phyloP scores from a whole-genome alignment of 2,113 vertebrate genomes.

The Dromaius novaehollandiae region DNA sequence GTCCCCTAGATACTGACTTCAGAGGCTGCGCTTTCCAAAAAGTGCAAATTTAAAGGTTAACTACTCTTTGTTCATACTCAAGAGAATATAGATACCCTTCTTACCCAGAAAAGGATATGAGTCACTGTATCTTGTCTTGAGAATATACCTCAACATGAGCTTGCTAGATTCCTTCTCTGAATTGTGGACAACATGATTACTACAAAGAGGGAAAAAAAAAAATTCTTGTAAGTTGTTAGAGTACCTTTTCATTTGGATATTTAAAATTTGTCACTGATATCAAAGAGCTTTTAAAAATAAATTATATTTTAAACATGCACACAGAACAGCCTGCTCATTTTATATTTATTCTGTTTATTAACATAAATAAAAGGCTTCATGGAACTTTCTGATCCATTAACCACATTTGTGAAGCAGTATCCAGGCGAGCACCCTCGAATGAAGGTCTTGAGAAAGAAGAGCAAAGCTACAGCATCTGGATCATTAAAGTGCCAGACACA shows the following conservation, averaged over 20 bases:
- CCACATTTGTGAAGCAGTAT: not conserved
- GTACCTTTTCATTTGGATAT: not conserved
- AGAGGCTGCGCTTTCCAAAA: not conserved
- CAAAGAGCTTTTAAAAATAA: not conserved
- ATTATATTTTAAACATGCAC: not conserved
- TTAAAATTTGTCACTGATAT: not conserved
- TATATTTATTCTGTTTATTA: not conserved
- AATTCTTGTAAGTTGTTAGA: not conserved
- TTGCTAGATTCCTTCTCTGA: not conserved
- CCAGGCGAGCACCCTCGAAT: not conserved
- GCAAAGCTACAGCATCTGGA: not conserved
- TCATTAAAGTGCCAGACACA: not conserved
- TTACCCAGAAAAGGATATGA: slow-evolving; percentile 36
- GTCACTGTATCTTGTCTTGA: slow-evolving; percentile 32
- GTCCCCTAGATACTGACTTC: not conserved
- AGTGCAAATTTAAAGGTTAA: slow-evolving; percentile 4
- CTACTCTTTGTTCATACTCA: not conserved
- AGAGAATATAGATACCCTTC: slow-evolving; percentile 1
- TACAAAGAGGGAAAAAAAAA: not conserved
- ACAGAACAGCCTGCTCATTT: not conserved
- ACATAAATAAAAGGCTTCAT: not conserved
- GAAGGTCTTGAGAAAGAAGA: not conserved
- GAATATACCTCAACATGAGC: slow-evolving; percentile 34
- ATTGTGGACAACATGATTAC: slow-evolving; percentile 38
- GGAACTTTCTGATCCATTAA: not conserved